phyloP scores from a whole-genome alignment of 2,888 invertebrate genomes.

The Xestobium rufovillosum region DNA sequence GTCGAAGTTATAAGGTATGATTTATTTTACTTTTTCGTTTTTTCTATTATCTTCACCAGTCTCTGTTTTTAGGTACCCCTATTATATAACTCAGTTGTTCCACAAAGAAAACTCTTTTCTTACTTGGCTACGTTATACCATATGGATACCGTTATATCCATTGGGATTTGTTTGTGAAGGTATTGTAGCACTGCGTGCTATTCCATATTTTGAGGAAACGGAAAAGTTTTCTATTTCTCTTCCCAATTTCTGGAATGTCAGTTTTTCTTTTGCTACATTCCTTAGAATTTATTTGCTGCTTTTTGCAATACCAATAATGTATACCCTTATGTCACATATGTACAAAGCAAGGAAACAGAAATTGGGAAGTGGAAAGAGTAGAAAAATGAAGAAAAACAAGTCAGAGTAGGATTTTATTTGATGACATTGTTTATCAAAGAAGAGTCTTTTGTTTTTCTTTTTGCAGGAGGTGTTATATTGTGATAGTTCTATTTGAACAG shows the following conservation, averaged over 20 bases:
- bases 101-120: constrained; percentile 65
- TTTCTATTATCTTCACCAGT: no score
- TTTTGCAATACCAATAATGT: constrained; percentile 68
- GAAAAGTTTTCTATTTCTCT: constrained; percentile 64
- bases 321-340: constrained; percentile 79
- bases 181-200: constrained; percentile 69
- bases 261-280: constrained; percentile 77
- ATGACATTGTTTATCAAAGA: no score
- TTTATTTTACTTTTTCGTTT: no score
- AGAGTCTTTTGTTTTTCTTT: no score
- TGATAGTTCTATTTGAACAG: no score
- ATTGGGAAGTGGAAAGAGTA: no score
- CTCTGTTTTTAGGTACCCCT: constrained; percentile 71
- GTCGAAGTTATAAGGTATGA: constrained; percentile 76
- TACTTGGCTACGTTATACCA: constrained; percentile 88
- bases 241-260: constrained; percentile 80
- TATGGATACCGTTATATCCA: constrained; percentile 93
- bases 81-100: constrained; percentile 76
- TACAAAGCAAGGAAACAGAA: constrained; percentile 63
- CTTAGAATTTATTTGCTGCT: constrained; percentile 70
- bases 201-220: constrained; percentile 85
- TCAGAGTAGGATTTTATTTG: no score
- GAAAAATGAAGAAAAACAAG: no score
- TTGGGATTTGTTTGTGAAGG: constrained; percentile 84
- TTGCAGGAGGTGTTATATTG: no score